Conservation (phyloP, 1,140 invertebrate genomes). For the Zophobas atratus region DNA sequence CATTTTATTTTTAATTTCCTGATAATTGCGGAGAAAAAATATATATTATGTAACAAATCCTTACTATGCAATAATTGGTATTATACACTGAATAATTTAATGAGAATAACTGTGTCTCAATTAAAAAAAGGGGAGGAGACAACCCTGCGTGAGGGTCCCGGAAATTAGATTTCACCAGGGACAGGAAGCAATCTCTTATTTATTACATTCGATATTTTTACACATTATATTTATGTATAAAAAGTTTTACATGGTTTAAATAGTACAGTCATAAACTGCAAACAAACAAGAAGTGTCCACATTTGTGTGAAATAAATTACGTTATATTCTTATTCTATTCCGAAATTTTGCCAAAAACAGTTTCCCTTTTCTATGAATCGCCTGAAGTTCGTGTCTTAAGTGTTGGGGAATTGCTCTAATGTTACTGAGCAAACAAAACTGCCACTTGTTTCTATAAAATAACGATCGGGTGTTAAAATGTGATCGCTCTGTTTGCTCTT, state of each 20-base stretch:
- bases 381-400: not conserved
- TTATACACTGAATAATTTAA: constrained; percentile 55
- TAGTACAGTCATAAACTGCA: constrained; percentile 51
- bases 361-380: not conserved
- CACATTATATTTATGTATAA: constrained; percentile 57
- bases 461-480: constrained; percentile 17
- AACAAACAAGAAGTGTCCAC: constrained; percentile 37
- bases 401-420: constrained; percentile 26
- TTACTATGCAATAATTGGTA: constrained; percentile 51
- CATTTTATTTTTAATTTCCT: constrained; percentile 53
- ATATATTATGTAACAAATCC: constrained; percentile 52
- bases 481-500: constrained; percentile 35
- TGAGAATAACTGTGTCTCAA: constrained; percentile 44
- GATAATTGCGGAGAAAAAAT: constrained; percentile 53
- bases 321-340: constrained; percentile 31
- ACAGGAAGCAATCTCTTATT: constrained; percentile 47
- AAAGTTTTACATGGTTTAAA: constrained; percentile 52
- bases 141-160: constrained; percentile 44
- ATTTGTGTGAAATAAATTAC: constrained; percentile 39
- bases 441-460: constrained; percentile 25
- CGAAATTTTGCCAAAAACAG: constrained; percentile 16
- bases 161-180: constrained; percentile 41
- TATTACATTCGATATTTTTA: constrained; percentile 52
- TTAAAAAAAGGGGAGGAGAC: constrained; percentile 45
- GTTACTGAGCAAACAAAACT: constrained; percentile 25